phyloP scores from a whole-genome alignment of 1,140 invertebrate genomes.

The Lucilia cuprina region DNA sequence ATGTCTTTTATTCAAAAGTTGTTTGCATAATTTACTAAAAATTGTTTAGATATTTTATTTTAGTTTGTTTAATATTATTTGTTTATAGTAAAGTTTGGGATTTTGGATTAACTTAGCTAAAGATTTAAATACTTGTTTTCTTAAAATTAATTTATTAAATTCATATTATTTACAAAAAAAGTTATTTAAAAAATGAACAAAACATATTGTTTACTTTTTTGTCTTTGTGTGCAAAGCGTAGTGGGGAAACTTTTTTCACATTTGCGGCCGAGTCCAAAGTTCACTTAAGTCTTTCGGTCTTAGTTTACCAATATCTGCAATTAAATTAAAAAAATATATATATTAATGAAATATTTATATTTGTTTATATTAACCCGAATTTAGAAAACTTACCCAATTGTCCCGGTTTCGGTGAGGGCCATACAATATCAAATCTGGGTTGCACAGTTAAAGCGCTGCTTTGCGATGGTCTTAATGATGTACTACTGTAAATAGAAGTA shows the following conservation, averaged over 20 bases:
- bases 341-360: background rate
- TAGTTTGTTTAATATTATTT: background rate
- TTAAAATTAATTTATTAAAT: background rate
- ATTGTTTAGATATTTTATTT: background rate
- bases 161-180: background rate
- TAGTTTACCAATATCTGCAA: conserved; percentile 55
- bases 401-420: conserved; percentile 45
- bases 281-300: conserved; percentile 57
- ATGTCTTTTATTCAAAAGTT: background rate
- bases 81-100: background rate
- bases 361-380: background rate
- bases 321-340: background rate
- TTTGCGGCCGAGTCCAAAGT: conserved; percentile 57
- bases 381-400: conserved; percentile 47
- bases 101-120: background rate
- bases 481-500: conserved; percentile 44
- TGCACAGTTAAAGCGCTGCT: conserved; percentile 48
- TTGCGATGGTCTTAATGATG: conserved; percentile 52
- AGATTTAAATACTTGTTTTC: background rate
- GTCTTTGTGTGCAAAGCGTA: background rate
- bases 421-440: conserved; percentile 52
- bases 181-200: background rate
- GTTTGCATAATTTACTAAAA: background rate
- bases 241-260: conserved; percentile 47
- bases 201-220: background rate